phyloP scores from a whole-genome alignment of 2,888 invertebrate species.

The Pristionchus mayeri region DNA sequence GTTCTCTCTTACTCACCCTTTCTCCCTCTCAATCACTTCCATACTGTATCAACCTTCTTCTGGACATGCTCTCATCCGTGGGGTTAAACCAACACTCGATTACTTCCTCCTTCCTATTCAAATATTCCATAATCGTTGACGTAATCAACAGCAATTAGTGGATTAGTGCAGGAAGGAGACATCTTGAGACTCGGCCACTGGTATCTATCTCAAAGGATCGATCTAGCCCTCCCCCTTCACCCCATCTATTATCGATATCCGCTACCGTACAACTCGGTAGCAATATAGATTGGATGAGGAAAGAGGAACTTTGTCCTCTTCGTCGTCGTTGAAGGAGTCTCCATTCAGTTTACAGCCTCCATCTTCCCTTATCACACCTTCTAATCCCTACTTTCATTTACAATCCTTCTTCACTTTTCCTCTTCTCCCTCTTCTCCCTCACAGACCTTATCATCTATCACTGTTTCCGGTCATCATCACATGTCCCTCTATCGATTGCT shows the following conservation, averaged over 20 bases:
- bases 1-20: neutral
- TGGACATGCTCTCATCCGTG: neutral
- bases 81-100: slow-evolving; percentile 19
- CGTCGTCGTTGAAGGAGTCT: neutral
- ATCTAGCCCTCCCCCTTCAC: neutral
- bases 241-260: neutral
- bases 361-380: slow-evolving; percentile 35
- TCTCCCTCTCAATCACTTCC: neutral
- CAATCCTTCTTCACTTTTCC: slow-evolving; percentile 4
- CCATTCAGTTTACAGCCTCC: slow-evolving; percentile 26
- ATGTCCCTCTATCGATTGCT: slow-evolving; percentile 16
- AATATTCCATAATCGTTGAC: slow-evolving; percentile 40
- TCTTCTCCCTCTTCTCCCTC: neutral
- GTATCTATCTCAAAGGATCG: neutral
- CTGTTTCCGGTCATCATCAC: neutral
- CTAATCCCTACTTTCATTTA: slow-evolving; percentile 35
- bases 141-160: slow-evolving; percentile 33
- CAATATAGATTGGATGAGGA: too few relatives aligned
- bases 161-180: slow-evolving; percentile 20
- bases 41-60: neutral
- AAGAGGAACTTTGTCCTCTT: neutral
- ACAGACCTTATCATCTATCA: slow-evolving; percentile 23
- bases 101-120: slow-evolving; percentile 4
- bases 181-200: neutral
- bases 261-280: neutral